Conservation (phyloP, 2,888 invertebrate species). For the Aphidius colemani region DNA sequence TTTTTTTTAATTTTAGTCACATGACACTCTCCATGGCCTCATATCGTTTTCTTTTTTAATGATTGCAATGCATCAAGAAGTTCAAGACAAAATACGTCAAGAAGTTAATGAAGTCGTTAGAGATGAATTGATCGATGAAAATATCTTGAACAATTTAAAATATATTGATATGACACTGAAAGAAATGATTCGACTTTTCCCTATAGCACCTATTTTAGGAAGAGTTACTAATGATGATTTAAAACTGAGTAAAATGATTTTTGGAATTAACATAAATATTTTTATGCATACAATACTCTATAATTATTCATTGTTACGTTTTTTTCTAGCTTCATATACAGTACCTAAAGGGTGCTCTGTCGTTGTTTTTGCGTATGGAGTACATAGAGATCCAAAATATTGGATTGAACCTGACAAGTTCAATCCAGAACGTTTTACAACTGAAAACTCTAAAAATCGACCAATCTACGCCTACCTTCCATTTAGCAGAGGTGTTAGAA, state of each 20-base stretch:
- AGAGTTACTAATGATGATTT: slow-evolving; percentile 15
- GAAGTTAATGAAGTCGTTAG: not conserved
- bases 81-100: slow-evolving; percentile 17
- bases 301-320: not conserved
- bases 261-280: too few species aligned
- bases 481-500: slow-evolving; percentile 36
- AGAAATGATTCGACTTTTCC: slow-evolving; percentile 13
- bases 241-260: slow-evolving; percentile 1
- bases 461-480: slow-evolving; percentile 39
- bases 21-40: not conserved
- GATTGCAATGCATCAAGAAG: slow-evolving; percentile 16
- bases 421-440: slow-evolving; percentile 40
- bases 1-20: not conserved
- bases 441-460: slow-evolving; percentile 36
- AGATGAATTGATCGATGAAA: slow-evolving; percentile 1
- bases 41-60: not conserved
- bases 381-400: slow-evolving; percentile 36
- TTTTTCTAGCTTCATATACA: slow-evolving; percentile 33
- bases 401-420: slow-evolving; percentile 42
- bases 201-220: slow-evolving; percentile 6
- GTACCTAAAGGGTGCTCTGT: slow-evolving; percentile 40
- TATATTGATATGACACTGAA: slow-evolving; percentile 16
- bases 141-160: not conserved
- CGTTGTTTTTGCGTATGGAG: slow-evolving; percentile 32
- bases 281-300: too few species aligned